phyloP scores from a whole-genome alignment of 1,140 invertebrate species.

The Metaphire vulgaris region DNA sequence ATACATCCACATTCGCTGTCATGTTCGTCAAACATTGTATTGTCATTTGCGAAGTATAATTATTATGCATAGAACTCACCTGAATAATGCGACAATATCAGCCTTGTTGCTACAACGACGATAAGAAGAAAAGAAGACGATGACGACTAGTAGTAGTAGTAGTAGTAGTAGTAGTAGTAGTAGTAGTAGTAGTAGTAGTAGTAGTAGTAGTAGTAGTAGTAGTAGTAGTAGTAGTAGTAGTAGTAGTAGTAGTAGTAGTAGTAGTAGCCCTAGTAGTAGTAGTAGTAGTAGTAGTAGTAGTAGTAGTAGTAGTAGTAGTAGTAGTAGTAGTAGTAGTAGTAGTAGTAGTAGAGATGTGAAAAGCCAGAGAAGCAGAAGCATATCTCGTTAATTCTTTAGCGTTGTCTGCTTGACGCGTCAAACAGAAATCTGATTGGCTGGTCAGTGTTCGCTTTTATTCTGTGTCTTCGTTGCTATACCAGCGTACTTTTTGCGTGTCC shows the following conservation, averaged over 20 bases:
- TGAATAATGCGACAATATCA: too few species aligned
- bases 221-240: not conserved
- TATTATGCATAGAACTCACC: too few species aligned
- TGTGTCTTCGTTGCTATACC: too few species aligned
- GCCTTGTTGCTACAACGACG: too few species aligned
- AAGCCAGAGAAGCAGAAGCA: not conserved
- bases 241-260: not conserved
- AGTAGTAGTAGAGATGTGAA: not conserved
- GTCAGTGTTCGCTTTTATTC: too few species aligned
- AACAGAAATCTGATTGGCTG: too few species aligned
- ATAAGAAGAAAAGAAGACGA: not conserved
- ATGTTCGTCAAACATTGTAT: too few species aligned
- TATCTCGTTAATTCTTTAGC: too few species aligned
- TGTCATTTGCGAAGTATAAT: too few species aligned
- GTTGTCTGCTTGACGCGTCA: too few species aligned
- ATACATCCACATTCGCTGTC: too few species aligned
- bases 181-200: not conserved
- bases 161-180: not conserved
- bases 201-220: not conserved
- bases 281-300: not conserved
- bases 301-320: not conserved
- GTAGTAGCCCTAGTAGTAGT: not conserved
- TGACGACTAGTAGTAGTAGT: not conserved
- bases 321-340: not conserved
- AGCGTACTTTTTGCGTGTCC: too few species aligned